Evolutionary conservation across 2,888 invertebrate species (phyloP), one percentile per base, ranked within the genome.

Genomic region (Netelia melanura): DNA sequence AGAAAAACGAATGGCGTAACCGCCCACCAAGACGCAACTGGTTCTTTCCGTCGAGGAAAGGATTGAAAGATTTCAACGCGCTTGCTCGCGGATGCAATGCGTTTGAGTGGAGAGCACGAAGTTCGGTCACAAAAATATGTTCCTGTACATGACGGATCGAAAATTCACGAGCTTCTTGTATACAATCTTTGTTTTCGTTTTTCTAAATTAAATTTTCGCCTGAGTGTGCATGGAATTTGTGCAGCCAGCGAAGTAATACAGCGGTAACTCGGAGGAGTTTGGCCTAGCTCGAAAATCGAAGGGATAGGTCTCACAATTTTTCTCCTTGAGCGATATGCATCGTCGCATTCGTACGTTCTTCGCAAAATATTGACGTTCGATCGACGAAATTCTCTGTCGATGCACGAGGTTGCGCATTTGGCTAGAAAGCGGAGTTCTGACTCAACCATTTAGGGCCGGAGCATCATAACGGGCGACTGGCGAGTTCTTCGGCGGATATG

Each of bases 391-490:
- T 3, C 3, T 61, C 61, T 1, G 11, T 2, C 3, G 58, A 25
- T 5, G 68, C 70, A 38, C 11, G 9, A 38, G 70, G 78, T 52
- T 54, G 64, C 11, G 70, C 3, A n/a, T 52, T 52, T n/a, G 70
- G 78, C 70, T 70, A 78, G 52, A 52, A 52, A 10, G 52, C 10
- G 52, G 52, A 9, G 1, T 70, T 44, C 21, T 21, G 65, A 2
- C 25, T 9, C 0, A 89, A 75, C 87, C 88, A 90, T 5, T 52
- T 3, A 2, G 87, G 89, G 6, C 88, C 88, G 10, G 61, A 25
- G 87, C 86, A 88, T 88, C 88, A 89, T 2, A 89, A 67, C 0
- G 54, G 21, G 58, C 87, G 86, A 2, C 67, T 52, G 10, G 74
- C 1, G 1, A 89, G 74, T 61, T 89, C 88, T 1, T 48, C n/a